Conservation (phyloP, 2,113 vertebrate species). For the Loxodonta africana region DNA sequence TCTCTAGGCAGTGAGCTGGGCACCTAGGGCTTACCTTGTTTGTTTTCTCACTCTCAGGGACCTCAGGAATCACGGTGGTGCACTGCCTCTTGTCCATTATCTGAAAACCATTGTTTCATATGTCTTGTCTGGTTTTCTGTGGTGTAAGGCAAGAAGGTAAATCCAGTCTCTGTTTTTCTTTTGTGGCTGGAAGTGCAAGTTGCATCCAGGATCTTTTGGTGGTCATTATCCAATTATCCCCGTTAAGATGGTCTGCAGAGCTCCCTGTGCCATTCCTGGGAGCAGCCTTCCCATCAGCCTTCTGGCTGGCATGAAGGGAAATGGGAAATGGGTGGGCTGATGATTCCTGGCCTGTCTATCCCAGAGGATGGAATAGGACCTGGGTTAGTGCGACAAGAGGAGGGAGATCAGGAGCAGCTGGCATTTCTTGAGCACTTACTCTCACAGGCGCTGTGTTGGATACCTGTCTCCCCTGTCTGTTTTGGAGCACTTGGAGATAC, state of each 20-base stretch:
- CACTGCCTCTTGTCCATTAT: neutral
- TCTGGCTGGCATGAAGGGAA: neutral
- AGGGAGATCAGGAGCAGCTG: neutral
- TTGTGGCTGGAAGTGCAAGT: neutral
- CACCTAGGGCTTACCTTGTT: neutral
- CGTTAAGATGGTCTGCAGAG: neutral
- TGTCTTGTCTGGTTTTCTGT: neutral
- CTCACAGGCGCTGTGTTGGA: neutral
- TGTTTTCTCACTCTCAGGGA: neutral
- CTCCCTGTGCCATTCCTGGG: neutral
- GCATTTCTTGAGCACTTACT: neutral
- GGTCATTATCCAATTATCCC: neutral
- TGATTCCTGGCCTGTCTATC: neutral
- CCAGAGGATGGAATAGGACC: neutral
- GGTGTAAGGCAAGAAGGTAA: neutral
- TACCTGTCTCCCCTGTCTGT: neutral
- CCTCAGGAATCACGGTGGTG: neutral
- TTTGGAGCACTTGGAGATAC: neutral
- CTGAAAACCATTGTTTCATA: neutral
- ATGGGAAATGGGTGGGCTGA: neutral
- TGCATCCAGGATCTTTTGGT: neutral
- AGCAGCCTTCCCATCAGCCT: neutral
- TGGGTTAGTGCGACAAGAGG: rapidly evolving
- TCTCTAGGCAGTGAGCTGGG: neutral
- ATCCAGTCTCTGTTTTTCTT: neutral